Percentiles rank a stretch among this genome's conserved stretches.
Evolutionary conservation across 2,888 invertebrate species (phyloP).

Genomic region (Tinea pellionella): DNA sequence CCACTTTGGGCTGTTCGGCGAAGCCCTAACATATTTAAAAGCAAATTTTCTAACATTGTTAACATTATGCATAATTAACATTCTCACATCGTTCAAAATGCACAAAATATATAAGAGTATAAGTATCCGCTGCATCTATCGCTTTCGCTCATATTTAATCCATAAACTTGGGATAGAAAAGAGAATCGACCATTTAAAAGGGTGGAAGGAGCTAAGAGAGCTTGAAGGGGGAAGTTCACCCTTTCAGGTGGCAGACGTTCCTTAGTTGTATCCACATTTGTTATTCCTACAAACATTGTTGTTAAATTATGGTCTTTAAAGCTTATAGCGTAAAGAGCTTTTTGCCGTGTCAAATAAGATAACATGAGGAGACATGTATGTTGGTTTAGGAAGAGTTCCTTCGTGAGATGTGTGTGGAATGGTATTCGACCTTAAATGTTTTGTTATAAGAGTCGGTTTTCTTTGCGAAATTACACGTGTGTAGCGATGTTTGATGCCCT

Average conservation of each 20-base stretch:
- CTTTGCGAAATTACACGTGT: background rate
- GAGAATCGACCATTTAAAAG: slow-evolving; percentile 5
- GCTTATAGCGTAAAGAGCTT: background rate
- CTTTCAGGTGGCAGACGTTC: background rate
- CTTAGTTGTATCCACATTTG: background rate
- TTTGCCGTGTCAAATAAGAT: background rate
- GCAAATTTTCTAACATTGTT: no score
- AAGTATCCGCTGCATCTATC: background rate
- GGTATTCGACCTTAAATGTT: background rate
- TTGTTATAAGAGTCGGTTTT: background rate
- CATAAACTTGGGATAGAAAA: background rate
- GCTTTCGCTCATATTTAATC: background rate
- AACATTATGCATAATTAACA: no score
- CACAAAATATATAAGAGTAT: no score
- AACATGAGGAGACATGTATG: background rate
- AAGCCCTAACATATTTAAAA: no score
- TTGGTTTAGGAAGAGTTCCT: background rate
- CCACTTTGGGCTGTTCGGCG: no score
- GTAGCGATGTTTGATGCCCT: background rate
- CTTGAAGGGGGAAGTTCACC: slow-evolving; percentile 3
- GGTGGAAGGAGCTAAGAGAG: slow-evolving; percentile 2
- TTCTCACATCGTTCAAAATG: no score
- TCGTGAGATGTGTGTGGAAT: background rate
- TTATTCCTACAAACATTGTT: background rate
- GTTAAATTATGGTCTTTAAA: background rate